Evolutionary conservation across 2,888 invertebrate species (phyloP).

Genomic region (Ormyrus thymus): DNA sequence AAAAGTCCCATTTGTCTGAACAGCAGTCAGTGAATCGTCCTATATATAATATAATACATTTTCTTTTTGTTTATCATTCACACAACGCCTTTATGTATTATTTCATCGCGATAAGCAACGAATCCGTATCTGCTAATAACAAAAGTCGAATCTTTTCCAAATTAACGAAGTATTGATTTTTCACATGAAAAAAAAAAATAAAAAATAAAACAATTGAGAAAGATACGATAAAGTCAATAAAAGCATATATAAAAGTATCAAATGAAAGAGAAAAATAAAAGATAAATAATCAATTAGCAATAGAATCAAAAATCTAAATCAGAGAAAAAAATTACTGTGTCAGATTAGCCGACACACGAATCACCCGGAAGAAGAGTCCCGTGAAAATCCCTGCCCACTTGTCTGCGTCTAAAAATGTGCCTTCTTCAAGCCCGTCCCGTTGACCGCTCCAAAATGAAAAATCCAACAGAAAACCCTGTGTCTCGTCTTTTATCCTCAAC

Average conservation of each 20-base stretch:
- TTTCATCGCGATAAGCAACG: constrained; percentile 34
- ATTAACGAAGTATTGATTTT: constrained; percentile 13
- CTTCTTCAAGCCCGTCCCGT: constrained; percentile 60
- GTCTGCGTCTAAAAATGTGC: constrained; percentile 73
- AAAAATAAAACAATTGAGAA: background rate
- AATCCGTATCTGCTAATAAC: constrained; percentile 1
- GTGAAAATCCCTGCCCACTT: constrained; percentile 67
- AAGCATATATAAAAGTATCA: constrained; percentile 7
- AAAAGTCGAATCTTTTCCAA: constrained; percentile 20
- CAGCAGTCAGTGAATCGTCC: constrained; percentile 56
- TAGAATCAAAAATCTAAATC: constrained; percentile 57
- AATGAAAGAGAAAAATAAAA: constrained; percentile 20
- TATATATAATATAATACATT: constrained; percentile 45
- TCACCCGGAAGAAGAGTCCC: constrained; percentile 56
- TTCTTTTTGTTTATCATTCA: constrained; percentile 50
- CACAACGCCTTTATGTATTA: constrained; percentile 38
- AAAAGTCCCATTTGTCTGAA: constrained; percentile 58
- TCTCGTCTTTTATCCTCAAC: constrained; percentile 56
- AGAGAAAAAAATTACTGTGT: constrained; percentile 50
- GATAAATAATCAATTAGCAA: constrained; percentile 27
- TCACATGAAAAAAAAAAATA: constrained; percentile 10
- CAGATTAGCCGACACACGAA: constrained; percentile 56
- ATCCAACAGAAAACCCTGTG: constrained; percentile 55
- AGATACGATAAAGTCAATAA: constrained; percentile 5
- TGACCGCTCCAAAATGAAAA: constrained; percentile 55